Evolutionary conservation across 2,113 vertebrate genomes (phyloP).

Genomic region (Nothobranchius kuhntae): DNA sequence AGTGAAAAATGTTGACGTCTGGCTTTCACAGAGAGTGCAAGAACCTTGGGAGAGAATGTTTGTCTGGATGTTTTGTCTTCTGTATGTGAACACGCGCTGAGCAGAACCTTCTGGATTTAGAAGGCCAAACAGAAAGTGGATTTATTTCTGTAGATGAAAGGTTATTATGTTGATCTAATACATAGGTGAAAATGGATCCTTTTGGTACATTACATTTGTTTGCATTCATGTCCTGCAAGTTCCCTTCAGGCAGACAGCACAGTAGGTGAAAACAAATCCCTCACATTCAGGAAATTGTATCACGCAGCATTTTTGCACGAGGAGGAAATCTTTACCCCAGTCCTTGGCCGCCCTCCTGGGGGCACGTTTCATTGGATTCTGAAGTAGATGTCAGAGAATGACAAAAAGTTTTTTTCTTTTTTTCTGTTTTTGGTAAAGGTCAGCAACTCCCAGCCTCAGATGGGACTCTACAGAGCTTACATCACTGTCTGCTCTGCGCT

Average conservation of each 20-base stretch:
- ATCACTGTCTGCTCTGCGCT: constrained; percentile 37
- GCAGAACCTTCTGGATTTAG: too few relatives aligned
- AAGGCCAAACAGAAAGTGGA: too few relatives aligned
- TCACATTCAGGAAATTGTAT: background rate
- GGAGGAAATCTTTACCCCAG: background rate
- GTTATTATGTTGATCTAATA: too few relatives aligned
- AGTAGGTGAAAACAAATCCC: background rate
- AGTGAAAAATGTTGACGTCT: too few relatives aligned
- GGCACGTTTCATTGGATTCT: constrained; percentile 4
- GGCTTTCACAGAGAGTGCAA: too few relatives aligned
- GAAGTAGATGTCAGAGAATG: constrained; percentile 11
- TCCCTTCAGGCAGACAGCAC: background rate
- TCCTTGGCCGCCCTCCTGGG: background rate
- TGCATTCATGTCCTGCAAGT: constrained; percentile 2
- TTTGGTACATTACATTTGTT: background rate
- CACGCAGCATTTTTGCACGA: background rate
- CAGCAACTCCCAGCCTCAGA: constrained; percentile 28
- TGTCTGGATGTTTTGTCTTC: too few relatives aligned
- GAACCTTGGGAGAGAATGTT: too few relatives aligned
- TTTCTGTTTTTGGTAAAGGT: constrained; percentile 23
- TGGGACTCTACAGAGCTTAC: constrained; percentile 22
- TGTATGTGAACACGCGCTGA: too few relatives aligned
- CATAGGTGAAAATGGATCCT: too few relatives aligned
- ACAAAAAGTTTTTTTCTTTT: background rate
- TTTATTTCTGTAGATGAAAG: too few relatives aligned